These are phyloP conservation scores for Synergus umbraculus DNA, from an alignment of 2,888 invertebrate species.

Conservation along the genomic window DNA sequence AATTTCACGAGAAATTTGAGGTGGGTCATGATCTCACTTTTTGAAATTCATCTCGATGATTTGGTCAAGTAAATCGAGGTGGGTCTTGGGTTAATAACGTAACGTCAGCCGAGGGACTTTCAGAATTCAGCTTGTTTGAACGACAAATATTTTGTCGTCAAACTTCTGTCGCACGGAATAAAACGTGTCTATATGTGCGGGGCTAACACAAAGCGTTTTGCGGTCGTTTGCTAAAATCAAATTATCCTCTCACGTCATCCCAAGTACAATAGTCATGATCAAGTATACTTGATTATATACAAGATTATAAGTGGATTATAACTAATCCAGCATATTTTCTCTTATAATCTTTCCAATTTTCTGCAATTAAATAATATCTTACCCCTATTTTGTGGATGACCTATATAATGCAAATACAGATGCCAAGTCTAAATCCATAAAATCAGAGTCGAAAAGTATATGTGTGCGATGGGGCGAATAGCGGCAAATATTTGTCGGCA, in stretches of 20 bases:
- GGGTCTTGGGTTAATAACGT: conserved; percentile 52
- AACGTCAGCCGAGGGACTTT: conserved; percentile 65
- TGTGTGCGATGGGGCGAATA: conserved; percentile 47
- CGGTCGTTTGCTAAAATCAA: conserved; percentile 75
- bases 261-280: conserved; percentile 39
- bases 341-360: too few relatives aligned
- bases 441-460: conserved; percentile 1
- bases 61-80: conserved; percentile 56
- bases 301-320: neutral
- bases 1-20: conserved; percentile 24
- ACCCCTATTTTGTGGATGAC: too few relatives aligned
- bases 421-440: neutral
- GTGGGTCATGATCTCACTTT: conserved; percentile 44
- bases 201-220: conserved; percentile 76
- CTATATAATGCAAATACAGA: neutral
- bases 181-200: conserved; percentile 76
- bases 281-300: neutral
- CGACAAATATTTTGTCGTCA: conserved; percentile 78
- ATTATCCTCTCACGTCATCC: conserved; percentile 59
- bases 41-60: conserved; percentile 50
- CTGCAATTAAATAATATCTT: too few relatives aligned
- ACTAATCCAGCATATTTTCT: too few relatives aligned
- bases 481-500: conserved; percentile 64
- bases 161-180: conserved; percentile 74
- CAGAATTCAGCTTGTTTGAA: conserved; percentile 75